Percentiles rank a stretch among this genome's conserved stretches.
phyloP scores from a whole-genome alignment of 2,888 invertebrate species.

The Oligia strigilis region DNA sequence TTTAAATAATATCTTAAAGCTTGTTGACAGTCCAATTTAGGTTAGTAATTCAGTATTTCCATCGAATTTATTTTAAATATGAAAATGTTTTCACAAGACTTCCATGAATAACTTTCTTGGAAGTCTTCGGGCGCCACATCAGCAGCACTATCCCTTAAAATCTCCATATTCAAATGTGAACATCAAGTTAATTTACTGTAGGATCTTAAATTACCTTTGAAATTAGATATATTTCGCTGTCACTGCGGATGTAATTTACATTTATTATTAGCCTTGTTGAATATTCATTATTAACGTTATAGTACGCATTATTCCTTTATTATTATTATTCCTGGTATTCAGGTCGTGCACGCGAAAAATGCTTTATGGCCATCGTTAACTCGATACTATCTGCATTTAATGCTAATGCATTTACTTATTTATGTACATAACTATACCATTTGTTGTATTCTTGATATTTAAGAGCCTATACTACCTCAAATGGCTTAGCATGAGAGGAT shows the following conservation, averaged over 20 bases:
- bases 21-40: conserved; percentile 21
- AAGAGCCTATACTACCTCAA: no score
- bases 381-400: conserved; percentile 63
- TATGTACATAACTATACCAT: conserved; percentile 28
- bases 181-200: conserved; percentile 78
- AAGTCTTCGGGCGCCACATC: conserved; percentile 50
- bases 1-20: conserved; percentile 19
- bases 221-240: conserved; percentile 82
- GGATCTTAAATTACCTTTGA: conserved; percentile 79
- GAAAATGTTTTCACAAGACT: background rate
- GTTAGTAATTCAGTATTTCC: background rate
- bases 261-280: conserved; percentile 78
- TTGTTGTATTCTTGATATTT: conserved; percentile 21
- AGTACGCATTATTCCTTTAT: conserved; percentile 53
- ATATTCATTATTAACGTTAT: conserved; percentile 76
- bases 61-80: conserved; percentile 9
- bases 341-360: conserved; percentile 67
- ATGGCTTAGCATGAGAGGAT: no score
- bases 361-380: conserved; percentile 62
- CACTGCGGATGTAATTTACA: conserved; percentile 80
- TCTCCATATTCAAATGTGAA: conserved; percentile 78
- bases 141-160: conserved; percentile 64
- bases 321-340: conserved; percentile 47
- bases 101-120: conserved; percentile 30
- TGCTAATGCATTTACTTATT: conserved; percentile 52